A percentile compares a stretch with the other conserved stretches of the same genome.
Evolutionary conservation across 35 echinoderm and acorn worm genomes (phyloP).

Genomic region (Patiria miniata): DNA sequence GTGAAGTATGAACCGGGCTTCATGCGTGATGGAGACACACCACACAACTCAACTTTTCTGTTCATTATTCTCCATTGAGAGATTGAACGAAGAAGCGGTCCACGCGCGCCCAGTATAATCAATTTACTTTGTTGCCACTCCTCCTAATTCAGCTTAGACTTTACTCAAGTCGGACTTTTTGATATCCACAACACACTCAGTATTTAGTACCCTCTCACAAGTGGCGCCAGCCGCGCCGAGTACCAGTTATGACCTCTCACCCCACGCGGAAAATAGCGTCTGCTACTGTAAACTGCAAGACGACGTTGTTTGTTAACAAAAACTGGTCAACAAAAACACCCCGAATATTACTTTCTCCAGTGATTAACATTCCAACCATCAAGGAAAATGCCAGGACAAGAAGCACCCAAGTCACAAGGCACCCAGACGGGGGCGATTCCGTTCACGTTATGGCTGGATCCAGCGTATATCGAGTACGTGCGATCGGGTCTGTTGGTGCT

Average conservation of each 20-base stretch:
- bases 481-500: slow-evolving; percentile 16
- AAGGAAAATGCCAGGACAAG: neutral
- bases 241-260: neutral
- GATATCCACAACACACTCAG: too few relatives aligned
- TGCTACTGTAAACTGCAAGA: neutral
- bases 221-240: too few relatives aligned
- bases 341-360: neutral
- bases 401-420: neutral
- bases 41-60: too few relatives aligned
- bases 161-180: too few relatives aligned
- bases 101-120: too few relatives aligned
- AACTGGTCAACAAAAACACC: neutral
- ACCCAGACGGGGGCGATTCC: neutral
- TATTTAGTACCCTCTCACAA: too few relatives aligned
- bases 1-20: too few relatives aligned
- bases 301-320: neutral
- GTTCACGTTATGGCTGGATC: neutral
- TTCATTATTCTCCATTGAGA: too few relatives aligned
- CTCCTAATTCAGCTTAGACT: too few relatives aligned
- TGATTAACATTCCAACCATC: neutral
- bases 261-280: slow-evolving; percentile 27
- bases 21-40: too few relatives aligned
- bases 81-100: too few relatives aligned
- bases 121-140: too few relatives aligned
- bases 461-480: slow-evolving; percentile 20